phyloP scores from a whole-genome alignment of 2,113 vertebrate species.

The Stomatorhinus ivindoensis region DNA sequence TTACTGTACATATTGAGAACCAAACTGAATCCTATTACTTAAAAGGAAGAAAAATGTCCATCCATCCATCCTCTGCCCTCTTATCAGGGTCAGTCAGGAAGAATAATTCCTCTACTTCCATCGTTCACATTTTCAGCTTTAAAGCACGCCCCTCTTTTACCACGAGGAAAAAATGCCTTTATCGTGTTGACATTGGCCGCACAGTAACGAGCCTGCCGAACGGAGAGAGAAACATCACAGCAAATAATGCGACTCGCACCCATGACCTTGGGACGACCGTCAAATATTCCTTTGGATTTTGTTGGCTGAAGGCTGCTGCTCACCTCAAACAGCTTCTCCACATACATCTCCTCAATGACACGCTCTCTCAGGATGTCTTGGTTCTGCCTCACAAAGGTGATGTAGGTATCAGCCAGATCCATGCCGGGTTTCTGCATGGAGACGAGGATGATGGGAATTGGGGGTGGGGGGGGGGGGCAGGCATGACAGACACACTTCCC shows the following conservation, averaged over 20 bases:
- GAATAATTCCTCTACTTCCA: background rate
- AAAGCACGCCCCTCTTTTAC: background rate
- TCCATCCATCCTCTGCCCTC: background rate
- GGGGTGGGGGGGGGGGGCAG: background rate
- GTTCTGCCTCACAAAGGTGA: slow-evolving; percentile 85
- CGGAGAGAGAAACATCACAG: background rate
- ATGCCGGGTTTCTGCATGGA: slow-evolving; percentile 81
- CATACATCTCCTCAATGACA: slow-evolving; percentile 78
- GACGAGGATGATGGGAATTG: background rate
- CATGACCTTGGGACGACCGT: background rate
- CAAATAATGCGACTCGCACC: background rate
- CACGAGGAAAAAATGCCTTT: background rate
- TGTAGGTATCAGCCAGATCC: slow-evolving; percentile 93
- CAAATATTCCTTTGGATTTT: background rate
- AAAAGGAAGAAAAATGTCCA: background rate
- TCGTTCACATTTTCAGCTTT: background rate
- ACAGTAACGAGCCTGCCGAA: background rate
- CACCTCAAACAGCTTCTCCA: slow-evolving; percentile 88
- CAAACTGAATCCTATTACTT: background rate
- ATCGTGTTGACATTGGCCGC: background rate
- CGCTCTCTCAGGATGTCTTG: slow-evolving; percentile 90
- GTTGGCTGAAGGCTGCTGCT: slow-evolving; percentile 57
- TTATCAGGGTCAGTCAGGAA: background rate
- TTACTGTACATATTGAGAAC: slow-evolving; percentile 29
- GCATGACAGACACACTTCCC: background rate